Evolutionary conservation across 2,888 invertebrate genomes (phyloP).

Genomic region (Hanleya hanleyi): DNA sequence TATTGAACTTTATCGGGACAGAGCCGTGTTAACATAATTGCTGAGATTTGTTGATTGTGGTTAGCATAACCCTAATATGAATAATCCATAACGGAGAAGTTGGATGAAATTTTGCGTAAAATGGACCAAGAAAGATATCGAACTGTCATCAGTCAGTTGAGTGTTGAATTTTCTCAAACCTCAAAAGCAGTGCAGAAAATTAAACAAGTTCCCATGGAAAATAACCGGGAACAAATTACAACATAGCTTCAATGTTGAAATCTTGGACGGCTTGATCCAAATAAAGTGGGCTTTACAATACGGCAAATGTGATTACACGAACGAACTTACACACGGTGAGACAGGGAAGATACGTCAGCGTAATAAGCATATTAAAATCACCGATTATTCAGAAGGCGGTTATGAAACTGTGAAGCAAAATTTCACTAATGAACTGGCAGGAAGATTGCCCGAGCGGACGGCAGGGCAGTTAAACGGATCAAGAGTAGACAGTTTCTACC

Average conservation of each 20-base stretch:
- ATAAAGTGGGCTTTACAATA: neutral
- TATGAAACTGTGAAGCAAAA: constrained; percentile 37
- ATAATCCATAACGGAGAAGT: constrained; percentile 3
- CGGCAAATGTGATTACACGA: no score
- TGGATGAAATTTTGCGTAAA: neutral
- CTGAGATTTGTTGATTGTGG: no score
- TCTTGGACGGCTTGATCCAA: neutral
- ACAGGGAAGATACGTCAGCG: neutral
- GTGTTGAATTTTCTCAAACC: neutral
- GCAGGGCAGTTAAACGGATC: constrained; percentile 25
- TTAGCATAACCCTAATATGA: no score
- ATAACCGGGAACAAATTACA: neutral
- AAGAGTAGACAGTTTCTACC: no score
- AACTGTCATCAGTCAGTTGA: neutral
- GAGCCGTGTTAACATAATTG: no score
- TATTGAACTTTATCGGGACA: no score
- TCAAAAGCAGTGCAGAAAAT: neutral
- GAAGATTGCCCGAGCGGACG: constrained; percentile 29
- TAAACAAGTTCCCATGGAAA: neutral
- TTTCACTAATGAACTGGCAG: constrained; percentile 25
- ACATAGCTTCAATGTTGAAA: neutral
- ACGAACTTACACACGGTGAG: no score
- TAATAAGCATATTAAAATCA: constrained; percentile 32
- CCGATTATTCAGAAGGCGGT: constrained; percentile 31
- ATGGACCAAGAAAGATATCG: neutral